Base-by-base conservation (phyloP, 2,888 invertebrate genomes). In the Amiota minor region DNA sequence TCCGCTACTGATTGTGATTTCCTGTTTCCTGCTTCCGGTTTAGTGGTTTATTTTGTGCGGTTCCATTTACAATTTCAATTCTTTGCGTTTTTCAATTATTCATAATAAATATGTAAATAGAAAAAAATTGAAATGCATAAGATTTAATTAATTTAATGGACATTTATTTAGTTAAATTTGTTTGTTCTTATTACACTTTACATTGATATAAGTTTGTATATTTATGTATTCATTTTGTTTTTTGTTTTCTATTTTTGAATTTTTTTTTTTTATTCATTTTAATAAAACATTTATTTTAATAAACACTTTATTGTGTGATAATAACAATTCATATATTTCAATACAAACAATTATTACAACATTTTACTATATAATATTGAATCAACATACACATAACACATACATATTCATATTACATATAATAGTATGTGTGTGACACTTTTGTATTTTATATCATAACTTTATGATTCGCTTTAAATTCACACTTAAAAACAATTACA, bases 181-280 rank as follows among this genome's bases (percentile, higher is more conserved):
- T 49, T 79, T 77, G 83, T 82, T 18, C 20, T 49, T 50, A 82
- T 79, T 82, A 82, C 84, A 78, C 74, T 75, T 76, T 78, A 75
- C 81, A 82, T 85, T 84, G 85, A 78, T 84, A 78, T 82, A 80
- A n/a, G n/a, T n/a, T n/a, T 79, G 82, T 81, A 82, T 79, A 72
- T 71, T 62, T 75, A 18, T 35, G 46, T 45, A n/a, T n/a, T n/a
- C n/a, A n/a, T n/a, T n/a, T n/a, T n/a, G n/a, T n/a, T n/a, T n/a
- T n/a, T n/a, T n/a, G n/a, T n/a, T n/a, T n/a, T n/a, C n/a, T n/a
- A n/a, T n/a, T n/a, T n/a, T n/a, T n/a, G n/a, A n/a, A n/a, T 20
- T 10, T 49, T 49, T 49, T 18, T 50, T 18, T 45, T 67, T 1
- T 46, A 49, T 67, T 16, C 16, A 14, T 67, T 56, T 55, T 56